Evolutionary conservation across 2,888 invertebrate genomes (phyloP).

Genomic region (Mesorhabditis sp.): DNA sequence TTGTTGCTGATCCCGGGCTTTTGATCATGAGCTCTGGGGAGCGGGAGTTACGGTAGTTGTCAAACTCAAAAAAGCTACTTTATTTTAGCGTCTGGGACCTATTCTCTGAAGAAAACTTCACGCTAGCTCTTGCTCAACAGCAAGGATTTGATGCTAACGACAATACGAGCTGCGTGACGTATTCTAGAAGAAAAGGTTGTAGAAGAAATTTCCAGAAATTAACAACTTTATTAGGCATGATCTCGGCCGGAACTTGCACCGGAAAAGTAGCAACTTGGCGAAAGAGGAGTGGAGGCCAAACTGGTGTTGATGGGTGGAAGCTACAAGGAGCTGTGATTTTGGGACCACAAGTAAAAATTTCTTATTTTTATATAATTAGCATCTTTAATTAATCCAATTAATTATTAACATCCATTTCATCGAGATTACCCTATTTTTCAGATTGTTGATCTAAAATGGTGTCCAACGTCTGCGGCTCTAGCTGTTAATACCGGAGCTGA

Average conservation of each 20-base stretch:
- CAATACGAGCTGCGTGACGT: conserved; percentile 60
- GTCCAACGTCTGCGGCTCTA: conserved; percentile 53
- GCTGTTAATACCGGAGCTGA: conserved; percentile 65
- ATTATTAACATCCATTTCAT: not conserved
- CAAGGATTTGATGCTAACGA: conserved; percentile 60
- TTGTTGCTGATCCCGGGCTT: conserved; percentile 11
- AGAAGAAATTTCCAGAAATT: not conserved
- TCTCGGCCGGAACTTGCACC: conserved; percentile 44
- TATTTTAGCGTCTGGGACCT: conserved; percentile 81
- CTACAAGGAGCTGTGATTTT: not conserved
- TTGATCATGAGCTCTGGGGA: conserved; percentile 21
- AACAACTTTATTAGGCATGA: conserved; percentile 28
- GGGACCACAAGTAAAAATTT: not conserved
- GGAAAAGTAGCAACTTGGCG: conserved; percentile 53
- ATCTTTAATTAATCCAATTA: not conserved
- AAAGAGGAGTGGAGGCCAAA: conserved; percentile 15
- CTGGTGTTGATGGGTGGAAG: not conserved
- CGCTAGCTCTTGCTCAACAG: conserved; percentile 67
- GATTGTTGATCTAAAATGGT: conserved; percentile 46
- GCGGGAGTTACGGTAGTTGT: conserved; percentile 9
- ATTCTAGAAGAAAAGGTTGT: conserved; percentile 38
- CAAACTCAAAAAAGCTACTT: conserved; percentile 42
- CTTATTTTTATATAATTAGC: too few species aligned
- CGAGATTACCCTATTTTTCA: conserved; percentile 14
- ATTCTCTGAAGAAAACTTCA: conserved; percentile 85